These are phyloP conservation scores for Charaxes varanes DNA, from an alignment of 1,140 invertebrate genomes.

Conservation along the genomic window DNA sequence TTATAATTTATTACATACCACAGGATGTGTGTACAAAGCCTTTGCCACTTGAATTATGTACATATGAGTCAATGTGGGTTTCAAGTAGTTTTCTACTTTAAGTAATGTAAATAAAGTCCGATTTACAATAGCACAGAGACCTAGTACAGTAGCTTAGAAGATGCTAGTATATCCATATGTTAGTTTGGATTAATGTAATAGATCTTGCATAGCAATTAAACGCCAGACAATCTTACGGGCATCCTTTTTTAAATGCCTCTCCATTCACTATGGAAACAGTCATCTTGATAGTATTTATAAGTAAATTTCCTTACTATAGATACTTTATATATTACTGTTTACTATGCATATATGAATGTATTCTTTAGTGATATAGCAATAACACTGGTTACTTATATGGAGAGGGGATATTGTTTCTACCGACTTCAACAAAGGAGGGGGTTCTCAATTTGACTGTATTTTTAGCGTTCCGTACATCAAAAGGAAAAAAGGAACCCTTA, in stretches of 20 bases:
- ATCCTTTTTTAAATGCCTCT: constrained; percentile 34
- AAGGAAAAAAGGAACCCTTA: too few relatives aligned
- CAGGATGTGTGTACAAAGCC: constrained; percentile 35
- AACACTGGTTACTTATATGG: too few relatives aligned
- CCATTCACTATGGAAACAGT: constrained; percentile 11
- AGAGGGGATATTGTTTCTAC: too few relatives aligned
- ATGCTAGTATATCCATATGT: constrained; percentile 21
- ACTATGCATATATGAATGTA: too few relatives aligned
- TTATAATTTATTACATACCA: constrained; percentile 49
- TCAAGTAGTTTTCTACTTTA: constrained; percentile 9
- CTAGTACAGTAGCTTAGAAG: constrained; percentile 10
- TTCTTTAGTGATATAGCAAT: too few relatives aligned
- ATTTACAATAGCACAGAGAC: not conserved
- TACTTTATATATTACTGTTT: too few relatives aligned
- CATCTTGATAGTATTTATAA: not conserved
- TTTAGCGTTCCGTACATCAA: too few relatives aligned
- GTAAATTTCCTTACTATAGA: not conserved
- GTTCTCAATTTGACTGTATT: too few relatives aligned
- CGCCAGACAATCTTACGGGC: constrained; percentile 39
- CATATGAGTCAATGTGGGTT: constrained; percentile 8
- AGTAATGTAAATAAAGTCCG: constrained; percentile 1
- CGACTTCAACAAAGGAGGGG: too few relatives aligned
- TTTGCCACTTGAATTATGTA: constrained; percentile 35
- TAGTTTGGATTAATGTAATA: constrained; percentile 31
- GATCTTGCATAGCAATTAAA: constrained; percentile 42